Conservation (phyloP, 1,140 invertebrate genomes). For the Cecropterus lyciades region DNA sequence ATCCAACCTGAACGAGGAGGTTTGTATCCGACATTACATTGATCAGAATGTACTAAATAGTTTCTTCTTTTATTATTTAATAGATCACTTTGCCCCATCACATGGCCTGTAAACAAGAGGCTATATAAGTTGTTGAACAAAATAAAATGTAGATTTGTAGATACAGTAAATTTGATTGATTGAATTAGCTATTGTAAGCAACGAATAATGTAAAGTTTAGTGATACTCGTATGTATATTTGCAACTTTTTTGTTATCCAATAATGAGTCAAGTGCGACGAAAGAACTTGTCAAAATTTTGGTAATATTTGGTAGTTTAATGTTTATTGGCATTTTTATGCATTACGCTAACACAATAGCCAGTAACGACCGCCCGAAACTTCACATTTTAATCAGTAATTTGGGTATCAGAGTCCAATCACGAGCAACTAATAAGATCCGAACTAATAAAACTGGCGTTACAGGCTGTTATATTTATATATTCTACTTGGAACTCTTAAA, state of each 20-base stretch:
- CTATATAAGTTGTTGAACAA: conserved; percentile 23
- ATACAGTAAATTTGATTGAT: conserved; percentile 30
- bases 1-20: conserved; percentile 96
- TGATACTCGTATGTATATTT: conserved; percentile 14
- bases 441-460: conserved; percentile 77
- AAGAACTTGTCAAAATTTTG: conserved; percentile 41
- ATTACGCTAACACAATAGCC: conserved; percentile 78
- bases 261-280: conserved; percentile 8
- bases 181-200: conserved; percentile 31
- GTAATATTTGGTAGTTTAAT: conserved; percentile 51
- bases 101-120: conserved; percentile 28
- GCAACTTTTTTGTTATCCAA: conserved; percentile 32
- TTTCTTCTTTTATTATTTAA: conserved; percentile 17
- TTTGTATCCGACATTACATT: conserved; percentile 77
- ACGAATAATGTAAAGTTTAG: conserved; percentile 26
- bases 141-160: conserved; percentile 28
- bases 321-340: conserved; percentile 62
- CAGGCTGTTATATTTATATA: conserved; percentile 78
- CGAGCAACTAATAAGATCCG: conserved; percentile 64
- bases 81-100: conserved; percentile 30
- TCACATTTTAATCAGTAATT: conserved; percentile 48
- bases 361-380: conserved; percentile 60
- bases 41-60: conserved; percentile 16
- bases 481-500: conserved; percentile 73
- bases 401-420: conserved; percentile 49